These are phyloP conservation scores for Gasterosteus nipponicus DNA, from an alignment of 2,113 vertebrate genomes.

Conservation along the genomic window DNA sequence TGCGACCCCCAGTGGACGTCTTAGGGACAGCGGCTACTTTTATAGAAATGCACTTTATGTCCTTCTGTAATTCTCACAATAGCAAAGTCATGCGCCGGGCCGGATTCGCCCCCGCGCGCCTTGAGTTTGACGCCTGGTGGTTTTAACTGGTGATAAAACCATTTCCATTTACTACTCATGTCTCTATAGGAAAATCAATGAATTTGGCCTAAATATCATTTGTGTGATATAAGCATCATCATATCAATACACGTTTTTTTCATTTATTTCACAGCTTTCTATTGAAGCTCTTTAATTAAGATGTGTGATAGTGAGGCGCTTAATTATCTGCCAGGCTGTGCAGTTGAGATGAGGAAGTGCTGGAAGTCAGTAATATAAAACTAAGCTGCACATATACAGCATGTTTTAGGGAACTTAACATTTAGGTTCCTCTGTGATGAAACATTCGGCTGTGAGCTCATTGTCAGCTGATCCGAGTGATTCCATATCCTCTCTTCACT, in stretches of 20 bases:
- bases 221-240: neutral
- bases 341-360: slow-evolving; percentile 7
- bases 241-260: neutral
- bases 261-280: neutral
- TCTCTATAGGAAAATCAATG: too few relatives aligned
- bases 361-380: neutral
- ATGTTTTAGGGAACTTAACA: slow-evolving; percentile 17
- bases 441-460: neutral
- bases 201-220: neutral
- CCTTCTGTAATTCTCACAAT: too few relatives aligned
- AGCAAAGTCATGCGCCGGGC: too few relatives aligned
- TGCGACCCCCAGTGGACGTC: too few relatives aligned
- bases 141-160: neutral
- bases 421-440: slow-evolving; percentile 24
- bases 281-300: neutral
- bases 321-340: neutral
- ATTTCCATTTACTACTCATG: neutral
- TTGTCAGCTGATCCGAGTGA: neutral
- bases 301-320: neutral
- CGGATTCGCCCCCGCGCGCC: too few relatives aligned
- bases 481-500: neutral
- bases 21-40: too few relatives aligned
- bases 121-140: too few relatives aligned
- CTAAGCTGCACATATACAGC: neutral
- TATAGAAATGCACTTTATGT: too few relatives aligned